A percentile compares a stretch with the other conserved stretches of the same genome.
Evolutionary conservation across 2,113 vertebrate species (phyloP).

Genomic region (Ptilorrhoa leucosticta): DNA sequence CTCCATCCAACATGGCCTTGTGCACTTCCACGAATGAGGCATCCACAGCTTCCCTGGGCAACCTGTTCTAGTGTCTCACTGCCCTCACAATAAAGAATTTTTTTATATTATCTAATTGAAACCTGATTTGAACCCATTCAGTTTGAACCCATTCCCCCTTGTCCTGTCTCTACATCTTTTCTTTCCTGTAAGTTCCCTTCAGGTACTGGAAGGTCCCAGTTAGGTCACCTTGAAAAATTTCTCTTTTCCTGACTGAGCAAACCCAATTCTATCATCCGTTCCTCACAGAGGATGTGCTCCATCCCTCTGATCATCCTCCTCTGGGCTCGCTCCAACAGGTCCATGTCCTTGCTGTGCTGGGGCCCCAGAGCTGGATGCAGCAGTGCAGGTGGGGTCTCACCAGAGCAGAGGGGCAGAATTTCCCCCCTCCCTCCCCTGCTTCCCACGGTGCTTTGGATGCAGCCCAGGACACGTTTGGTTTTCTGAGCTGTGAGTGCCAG

Average conservation of each 20-base stretch:
- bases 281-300: not conserved
- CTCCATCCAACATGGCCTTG: not conserved
- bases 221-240: not conserved
- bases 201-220: not conserved
- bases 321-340: accelerated
- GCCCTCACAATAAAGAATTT: not conserved
- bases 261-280: not conserved
- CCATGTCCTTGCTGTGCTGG: not conserved
- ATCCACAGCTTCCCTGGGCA: not conserved
- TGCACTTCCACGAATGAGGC: not conserved
- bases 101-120: not conserved
- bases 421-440: not conserved
- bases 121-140: not conserved
- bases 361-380: not conserved
- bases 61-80: not conserved
- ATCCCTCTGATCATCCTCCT: not conserved
- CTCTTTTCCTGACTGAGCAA: not conserved
- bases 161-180: not conserved
- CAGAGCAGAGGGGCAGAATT: not conserved
- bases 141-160: not conserved
- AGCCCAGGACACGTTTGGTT: not conserved
- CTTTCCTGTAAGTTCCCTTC: not conserved
- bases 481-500: not conserved
- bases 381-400: not conserved
- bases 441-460: not conserved